A percentile compares a stretch with the other conserved stretches of the same genome.
Conservation (phyloP, 2,888 invertebrate species). For the Camponotus fellah region DNA sequence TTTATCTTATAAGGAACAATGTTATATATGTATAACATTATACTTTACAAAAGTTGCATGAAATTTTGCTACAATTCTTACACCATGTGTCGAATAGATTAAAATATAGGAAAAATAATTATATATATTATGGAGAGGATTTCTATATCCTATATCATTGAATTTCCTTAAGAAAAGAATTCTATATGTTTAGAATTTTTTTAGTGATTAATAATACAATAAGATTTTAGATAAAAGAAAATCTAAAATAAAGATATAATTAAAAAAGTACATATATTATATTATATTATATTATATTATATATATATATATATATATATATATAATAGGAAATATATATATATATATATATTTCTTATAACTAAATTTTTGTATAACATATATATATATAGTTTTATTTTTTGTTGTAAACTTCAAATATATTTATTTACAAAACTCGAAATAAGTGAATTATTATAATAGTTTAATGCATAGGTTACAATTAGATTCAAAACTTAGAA, state of each 20-base stretch:
- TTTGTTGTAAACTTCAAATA: constrained; percentile 69
- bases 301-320: constrained; percentile 61
- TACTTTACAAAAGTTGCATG: not conserved
- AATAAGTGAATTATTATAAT: constrained; percentile 64
- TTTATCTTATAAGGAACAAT: not conserved
- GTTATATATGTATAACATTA: not conserved
- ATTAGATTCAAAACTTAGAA: constrained; percentile 64
- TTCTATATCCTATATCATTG: not conserved
- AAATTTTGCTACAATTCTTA: constrained; percentile 8
- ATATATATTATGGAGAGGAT: constrained; percentile 3
- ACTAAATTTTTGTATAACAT: constrained; percentile 55
- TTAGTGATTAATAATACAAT: not conserved
- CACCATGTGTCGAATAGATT: constrained; percentile 6
- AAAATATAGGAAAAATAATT: constrained; percentile 20
- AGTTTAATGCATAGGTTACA: constrained; percentile 60
- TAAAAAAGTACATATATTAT: constrained; percentile 20
- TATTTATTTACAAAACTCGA: constrained; percentile 69
- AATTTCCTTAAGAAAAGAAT: not conserved
- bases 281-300: too few relatives aligned
- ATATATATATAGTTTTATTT: constrained; percentile 71
- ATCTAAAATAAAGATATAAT: constrained; percentile 12
- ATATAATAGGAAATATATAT: constrained; percentile 12
- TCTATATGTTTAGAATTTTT: not conserved
- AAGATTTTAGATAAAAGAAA: not conserved
- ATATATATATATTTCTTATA: constrained; percentile 39